Percentiles rank a stretch among this genome's conserved stretches.
phyloP scores from a whole-genome alignment of 1,140 invertebrate genomes.

The Phenacoccus solenopsis region DNA sequence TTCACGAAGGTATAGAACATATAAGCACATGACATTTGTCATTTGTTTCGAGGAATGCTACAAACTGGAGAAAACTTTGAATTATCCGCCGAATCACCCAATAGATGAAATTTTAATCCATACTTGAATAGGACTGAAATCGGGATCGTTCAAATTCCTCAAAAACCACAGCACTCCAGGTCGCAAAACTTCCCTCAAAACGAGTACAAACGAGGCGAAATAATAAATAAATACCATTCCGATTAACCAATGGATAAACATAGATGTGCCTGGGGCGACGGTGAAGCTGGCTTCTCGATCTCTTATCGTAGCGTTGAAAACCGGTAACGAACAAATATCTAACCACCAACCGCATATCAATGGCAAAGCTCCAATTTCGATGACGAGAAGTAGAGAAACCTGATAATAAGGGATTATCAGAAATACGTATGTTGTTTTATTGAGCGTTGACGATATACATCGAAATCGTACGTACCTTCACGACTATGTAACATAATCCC shows the following conservation, averaged over 20 bases:
- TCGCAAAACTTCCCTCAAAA: constrained; percentile 82
- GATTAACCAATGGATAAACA: constrained; percentile 98
- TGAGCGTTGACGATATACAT: too few relatives aligned
- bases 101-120: too few relatives aligned
- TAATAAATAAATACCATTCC: constrained; percentile 99
- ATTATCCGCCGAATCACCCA: too few relatives aligned
- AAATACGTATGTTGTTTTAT: background rate
- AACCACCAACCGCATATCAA: constrained; percentile 98
- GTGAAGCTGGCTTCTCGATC: constrained; percentile 78
- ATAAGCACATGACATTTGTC: too few relatives aligned
- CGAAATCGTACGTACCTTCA: constrained; percentile 57
- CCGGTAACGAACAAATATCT: constrained; percentile 89
- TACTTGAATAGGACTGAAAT: constrained; percentile 95
- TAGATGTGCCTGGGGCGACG: constrained; percentile 76
- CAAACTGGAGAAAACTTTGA: too few relatives aligned
- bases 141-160: constrained; percentile 94
- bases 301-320: constrained; percentile 85
- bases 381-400: constrained; percentile 72
- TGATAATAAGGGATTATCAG: constrained; percentile 22
- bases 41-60: too few relatives aligned
- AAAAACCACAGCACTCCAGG: constrained; percentile 96
- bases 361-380: constrained; percentile 93
- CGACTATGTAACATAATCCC: constrained; percentile 91
- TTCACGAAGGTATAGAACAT: too few relatives aligned
- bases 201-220: constrained; percentile 91